Evolutionary conservation across 2,888 invertebrate genomes (phyloP).

Genomic region (Himalopsyche japonica): DNA sequence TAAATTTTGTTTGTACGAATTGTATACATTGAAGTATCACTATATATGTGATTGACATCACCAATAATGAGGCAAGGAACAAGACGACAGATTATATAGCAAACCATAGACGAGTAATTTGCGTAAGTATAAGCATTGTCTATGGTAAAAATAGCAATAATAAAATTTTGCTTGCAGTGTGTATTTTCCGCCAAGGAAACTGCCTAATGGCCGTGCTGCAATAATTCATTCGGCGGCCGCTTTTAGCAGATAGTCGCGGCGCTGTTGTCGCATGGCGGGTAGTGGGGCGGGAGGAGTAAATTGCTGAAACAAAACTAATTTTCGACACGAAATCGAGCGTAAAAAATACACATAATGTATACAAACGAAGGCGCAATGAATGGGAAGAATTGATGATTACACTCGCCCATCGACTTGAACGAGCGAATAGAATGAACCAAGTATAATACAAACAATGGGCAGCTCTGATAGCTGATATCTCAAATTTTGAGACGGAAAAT

Average conservation of each 20-base stretch:
- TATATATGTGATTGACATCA: too few species aligned
- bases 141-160: not conserved
- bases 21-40: too few species aligned
- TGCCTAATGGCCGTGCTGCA: conserved; percentile 1
- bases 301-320: conserved; percentile 28
- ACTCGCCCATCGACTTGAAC: not conserved
- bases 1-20: too few species aligned
- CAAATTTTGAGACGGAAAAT: too few species aligned
- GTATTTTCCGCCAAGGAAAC: not conserved
- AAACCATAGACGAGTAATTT: not conserved
- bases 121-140: not conserved
- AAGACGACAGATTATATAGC: too few species aligned
- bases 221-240: not conserved
- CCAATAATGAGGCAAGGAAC: too few species aligned
- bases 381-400: not conserved
- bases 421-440: not conserved
- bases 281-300: not conserved
- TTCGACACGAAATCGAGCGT: conserved; percentile 34
- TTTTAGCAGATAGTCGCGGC: not conserved
- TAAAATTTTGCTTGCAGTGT: not conserved
- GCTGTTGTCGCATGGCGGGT: not conserved
- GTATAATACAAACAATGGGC: too few species aligned
- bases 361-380: not conserved
- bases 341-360: conserved; percentile 16
- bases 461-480: too few species aligned